Conservation (phyloP, 2,797 vertebrate species). For the Chaetophractus vellerosus region DNA sequence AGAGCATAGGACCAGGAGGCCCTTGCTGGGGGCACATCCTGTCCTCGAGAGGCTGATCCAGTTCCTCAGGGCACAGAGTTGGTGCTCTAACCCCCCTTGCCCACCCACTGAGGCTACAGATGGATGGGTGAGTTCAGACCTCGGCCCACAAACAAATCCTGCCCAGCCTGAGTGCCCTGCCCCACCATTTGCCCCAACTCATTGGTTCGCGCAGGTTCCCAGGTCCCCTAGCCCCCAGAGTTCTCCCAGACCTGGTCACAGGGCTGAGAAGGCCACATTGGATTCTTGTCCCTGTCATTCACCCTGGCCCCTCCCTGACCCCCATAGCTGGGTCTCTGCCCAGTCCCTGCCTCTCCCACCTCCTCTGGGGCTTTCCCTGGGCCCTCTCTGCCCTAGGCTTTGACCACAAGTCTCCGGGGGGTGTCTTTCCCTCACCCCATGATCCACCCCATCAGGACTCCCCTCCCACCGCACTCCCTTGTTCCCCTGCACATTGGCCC, state of each 20-base stretch:
- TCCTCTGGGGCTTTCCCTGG: background rate
- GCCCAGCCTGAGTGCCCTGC: background rate
- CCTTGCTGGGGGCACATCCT: background rate
- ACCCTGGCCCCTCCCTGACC: background rate
- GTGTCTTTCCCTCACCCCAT: too few species aligned
- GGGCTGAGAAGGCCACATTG: background rate
- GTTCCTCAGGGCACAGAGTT: background rate
- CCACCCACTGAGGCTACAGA: background rate
- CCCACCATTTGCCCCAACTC: background rate
- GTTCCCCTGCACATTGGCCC: background rate
- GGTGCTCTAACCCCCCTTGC: background rate
- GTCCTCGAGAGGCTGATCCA: background rate
- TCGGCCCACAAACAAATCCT: background rate
- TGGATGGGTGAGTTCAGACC: background rate
- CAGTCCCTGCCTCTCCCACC: background rate
- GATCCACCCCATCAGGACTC: too few species aligned
- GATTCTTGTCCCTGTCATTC: background rate
- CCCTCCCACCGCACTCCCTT: background rate
- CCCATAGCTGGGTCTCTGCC: background rate
- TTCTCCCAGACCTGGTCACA: background rate
- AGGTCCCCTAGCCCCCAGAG: background rate
- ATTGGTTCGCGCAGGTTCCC: background rate
- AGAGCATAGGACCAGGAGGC: background rate
- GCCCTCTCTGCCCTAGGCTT: background rate
- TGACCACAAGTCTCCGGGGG: background rate